phyloP scores from a whole-genome alignment of 2,797 vertebrate genomes.

The Amazonetta brasiliensis region DNA sequence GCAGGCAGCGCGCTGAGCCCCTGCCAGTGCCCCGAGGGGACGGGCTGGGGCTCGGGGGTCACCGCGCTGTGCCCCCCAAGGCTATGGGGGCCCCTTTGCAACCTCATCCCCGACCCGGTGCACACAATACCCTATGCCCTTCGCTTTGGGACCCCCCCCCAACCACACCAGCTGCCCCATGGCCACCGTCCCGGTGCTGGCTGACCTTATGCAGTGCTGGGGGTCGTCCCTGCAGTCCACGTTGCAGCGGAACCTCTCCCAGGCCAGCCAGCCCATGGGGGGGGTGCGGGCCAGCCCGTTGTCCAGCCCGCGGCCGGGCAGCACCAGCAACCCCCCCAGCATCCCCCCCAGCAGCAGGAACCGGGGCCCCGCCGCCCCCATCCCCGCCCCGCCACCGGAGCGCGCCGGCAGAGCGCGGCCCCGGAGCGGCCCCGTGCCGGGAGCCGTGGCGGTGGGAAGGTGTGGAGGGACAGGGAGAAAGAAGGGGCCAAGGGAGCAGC shows the following conservation, averaged over 20 bases:
- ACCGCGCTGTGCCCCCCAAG: background rate
- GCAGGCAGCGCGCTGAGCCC: background rate
- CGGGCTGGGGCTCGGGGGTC: background rate
- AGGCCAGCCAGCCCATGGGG: slow-evolving; percentile 96
- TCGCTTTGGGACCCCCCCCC: too few species aligned
- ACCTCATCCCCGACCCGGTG: accelerated
- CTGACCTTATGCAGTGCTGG: slow-evolving; percentile 91
- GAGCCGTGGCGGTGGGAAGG: background rate
- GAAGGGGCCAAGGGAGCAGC: background rate
- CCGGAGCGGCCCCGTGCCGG: background rate
- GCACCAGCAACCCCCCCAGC: background rate
- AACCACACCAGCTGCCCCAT: background rate
- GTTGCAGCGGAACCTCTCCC: slow-evolving; percentile 94
- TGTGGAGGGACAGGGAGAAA: background rate
- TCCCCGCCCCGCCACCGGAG: background rate
- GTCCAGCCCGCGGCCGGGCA: slow-evolving; percentile 80
- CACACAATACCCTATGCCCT: background rate
- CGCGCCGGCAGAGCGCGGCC: slow-evolving; percentile 15
- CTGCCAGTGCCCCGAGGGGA: background rate
- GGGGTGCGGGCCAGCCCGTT: slow-evolving; percentile 91
- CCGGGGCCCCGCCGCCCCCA: accelerated
- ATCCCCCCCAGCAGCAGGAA: too few species aligned
- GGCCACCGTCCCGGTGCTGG: too few species aligned
- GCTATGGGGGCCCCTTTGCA: background rate
- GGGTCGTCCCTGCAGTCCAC: slow-evolving; percentile 87